Conservation (phyloP, 2,113 vertebrate species). For the Desmodus rotundus region DNA sequence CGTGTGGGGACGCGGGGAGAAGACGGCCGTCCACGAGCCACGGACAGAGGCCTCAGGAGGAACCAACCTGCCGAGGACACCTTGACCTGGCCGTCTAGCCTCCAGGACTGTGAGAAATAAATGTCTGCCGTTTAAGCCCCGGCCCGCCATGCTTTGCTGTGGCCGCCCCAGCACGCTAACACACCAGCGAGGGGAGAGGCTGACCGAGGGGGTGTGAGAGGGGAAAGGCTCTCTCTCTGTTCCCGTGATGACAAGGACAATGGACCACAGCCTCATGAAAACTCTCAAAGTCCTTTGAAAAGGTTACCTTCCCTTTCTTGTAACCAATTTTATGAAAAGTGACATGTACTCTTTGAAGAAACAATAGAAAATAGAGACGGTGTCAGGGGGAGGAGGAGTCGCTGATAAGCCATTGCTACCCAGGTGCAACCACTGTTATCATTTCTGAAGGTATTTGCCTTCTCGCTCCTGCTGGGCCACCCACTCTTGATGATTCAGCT, state of each 20-base stretch:
- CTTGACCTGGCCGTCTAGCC: neutral
- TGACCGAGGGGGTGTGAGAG: accelerated
- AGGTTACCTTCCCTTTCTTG: neutral
- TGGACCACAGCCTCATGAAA: accelerated
- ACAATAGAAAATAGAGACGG: neutral
- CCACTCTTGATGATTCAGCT: neutral
- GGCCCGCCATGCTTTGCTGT: neutral
- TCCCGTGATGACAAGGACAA: accelerated
- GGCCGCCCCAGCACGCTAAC: neutral
- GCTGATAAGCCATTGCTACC: too few relatives aligned
- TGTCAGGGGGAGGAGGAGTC: accelerated
- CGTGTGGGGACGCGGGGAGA: neutral
- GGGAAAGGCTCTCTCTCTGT: neutral
- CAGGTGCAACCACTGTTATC: accelerated
- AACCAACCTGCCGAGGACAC: neutral
- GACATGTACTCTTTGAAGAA: neutral
- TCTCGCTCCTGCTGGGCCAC: neutral
- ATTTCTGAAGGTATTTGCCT: neutral
- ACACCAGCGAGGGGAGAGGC: neutral
- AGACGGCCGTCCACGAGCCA: accelerated
- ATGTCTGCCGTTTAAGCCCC: neutral
- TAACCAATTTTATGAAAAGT: neutral
- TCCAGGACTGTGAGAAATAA: neutral
- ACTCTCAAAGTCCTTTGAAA: neutral
- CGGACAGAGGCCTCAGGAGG: neutral